A percentile compares a stretch with the other conserved stretches of the same genome.
These are phyloP conservation scores for Pontoporia blainvillei DNA, from an alignment of 2,113 vertebrate species.

Conservation along the genomic window DNA sequence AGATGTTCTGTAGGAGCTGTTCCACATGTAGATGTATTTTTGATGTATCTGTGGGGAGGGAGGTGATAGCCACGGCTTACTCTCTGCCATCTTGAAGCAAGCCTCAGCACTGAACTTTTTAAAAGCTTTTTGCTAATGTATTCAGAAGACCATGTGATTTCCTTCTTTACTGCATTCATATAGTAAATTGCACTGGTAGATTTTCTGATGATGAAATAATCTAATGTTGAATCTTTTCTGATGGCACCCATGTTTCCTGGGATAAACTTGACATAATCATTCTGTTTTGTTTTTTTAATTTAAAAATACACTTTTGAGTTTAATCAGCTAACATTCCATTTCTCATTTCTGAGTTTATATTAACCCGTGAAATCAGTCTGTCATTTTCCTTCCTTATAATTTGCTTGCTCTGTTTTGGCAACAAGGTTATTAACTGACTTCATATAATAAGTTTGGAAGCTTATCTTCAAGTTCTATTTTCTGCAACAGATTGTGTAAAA, in stretches of 20 bases:
- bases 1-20: too few relatives aligned
- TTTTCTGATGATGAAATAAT: constrained; percentile 21
- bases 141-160: not conserved
- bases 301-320: constrained; percentile 3
- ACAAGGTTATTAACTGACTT: constrained; percentile 46
- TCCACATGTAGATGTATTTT: too few relatives aligned
- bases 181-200: not conserved
- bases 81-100: too few relatives aligned
- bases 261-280: not conserved
- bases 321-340: not conserved
- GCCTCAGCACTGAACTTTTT: not conserved
- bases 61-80: too few relatives aligned
- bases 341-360: constrained; percentile 33
- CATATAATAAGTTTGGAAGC: constrained; percentile 33
- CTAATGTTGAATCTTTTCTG: not conserved
- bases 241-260: not conserved
- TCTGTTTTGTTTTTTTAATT: constrained; percentile 33
- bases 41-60: too few relatives aligned
- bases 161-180: not conserved
- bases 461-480: constrained; percentile 25
- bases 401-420: constrained; percentile 44
- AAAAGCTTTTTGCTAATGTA: not conserved
- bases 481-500: not conserved
- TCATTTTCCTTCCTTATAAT: constrained; percentile 51
- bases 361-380: constrained; percentile 46